A percentile compares a stretch with the other conserved stretches of the same genome.
phyloP scores from a whole-genome alignment of 2,888 invertebrate genomes.

The Drosophila formosana region DNA sequence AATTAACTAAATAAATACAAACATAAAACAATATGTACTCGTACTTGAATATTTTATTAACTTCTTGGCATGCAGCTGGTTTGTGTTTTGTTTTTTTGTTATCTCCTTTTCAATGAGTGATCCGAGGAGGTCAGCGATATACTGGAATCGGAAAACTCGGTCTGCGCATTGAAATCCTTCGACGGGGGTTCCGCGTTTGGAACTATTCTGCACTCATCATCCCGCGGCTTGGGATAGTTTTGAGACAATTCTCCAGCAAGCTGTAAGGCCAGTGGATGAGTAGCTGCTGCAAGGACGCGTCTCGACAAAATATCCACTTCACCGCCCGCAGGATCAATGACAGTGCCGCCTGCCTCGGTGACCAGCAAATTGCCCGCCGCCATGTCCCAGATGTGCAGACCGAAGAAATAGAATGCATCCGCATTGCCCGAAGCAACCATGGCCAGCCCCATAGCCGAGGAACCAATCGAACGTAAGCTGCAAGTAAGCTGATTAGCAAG shows the following conservation, averaged over 20 bases:
- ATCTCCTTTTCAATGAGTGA: not conserved
- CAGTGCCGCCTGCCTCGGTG: conserved; percentile 96
- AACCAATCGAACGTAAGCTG: conserved; percentile 93
- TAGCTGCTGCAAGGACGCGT: conserved; percentile 91
- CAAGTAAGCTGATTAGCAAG: not conserved
- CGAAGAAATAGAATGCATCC: conserved; percentile 96
- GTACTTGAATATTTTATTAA: conserved; percentile 14
- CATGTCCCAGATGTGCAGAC: conserved; percentile 97
- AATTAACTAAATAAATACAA: no score
- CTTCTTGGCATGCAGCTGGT: conserved; percentile 30
- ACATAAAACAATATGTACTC: conserved; percentile 13
- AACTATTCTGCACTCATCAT: conserved; percentile 84
- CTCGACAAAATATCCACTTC: conserved; percentile 92
- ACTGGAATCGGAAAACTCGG: conserved; percentile 58
- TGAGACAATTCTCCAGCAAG: conserved; percentile 88
- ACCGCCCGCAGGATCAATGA: conserved; percentile 94
- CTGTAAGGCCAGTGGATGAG: conserved; percentile 89
- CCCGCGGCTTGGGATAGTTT: conserved; percentile 90
- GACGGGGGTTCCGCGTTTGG: conserved; percentile 1
- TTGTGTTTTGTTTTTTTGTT: not conserved
- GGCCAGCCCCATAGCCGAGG: conserved; percentile 96
- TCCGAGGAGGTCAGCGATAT: conserved; percentile 32
- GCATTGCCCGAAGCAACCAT: conserved; percentile 95
- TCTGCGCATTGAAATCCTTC: conserved; percentile 51
- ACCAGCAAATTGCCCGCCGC: conserved; percentile 95